Evolutionary conservation across 1,140 invertebrate species (phyloP), one percentile per base, ranked within the genome.

Genomic region (Drosophila albomicans): DNA sequence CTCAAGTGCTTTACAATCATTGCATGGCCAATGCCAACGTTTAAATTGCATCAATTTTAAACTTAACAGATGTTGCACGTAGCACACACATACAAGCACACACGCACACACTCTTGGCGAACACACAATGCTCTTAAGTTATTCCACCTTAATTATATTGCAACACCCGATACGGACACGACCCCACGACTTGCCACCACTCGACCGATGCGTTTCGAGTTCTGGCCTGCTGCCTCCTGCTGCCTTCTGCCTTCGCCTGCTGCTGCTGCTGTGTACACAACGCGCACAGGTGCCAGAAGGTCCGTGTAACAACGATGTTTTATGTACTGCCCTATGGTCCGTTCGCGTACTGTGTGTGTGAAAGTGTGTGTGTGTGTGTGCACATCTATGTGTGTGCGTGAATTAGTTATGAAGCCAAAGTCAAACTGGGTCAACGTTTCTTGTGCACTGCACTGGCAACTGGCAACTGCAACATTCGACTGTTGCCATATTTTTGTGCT

Each of bases 341-440:
- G 72, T 79, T 61, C 54, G 38, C 32, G 30, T 25, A 5, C 11
- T 20, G 38, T 51, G 25, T 52, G 35, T 74, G 38, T 46, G 35
- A 6, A 35, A 16, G 11, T 7, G 35, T 43, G 32, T 30, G 46
- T 48, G 49, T 15, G 56, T 28, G 54, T 38, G 46, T 35, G 10
- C 62, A 61, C 10, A 45, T 32, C 25, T 54, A 54, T 68, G 72
- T 75, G 72, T 78, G 74, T 75, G 69, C 58, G 75, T 91, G 88
- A 91, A 91, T 91, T 91, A 91, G 88, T 91, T 91, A 91, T 91
- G 88, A 91, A 91, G 78, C 71, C 80, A 85, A 84, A 91, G 84
- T 81, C 79, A 91, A 91, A 91, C 75, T 91, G 89, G 88, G 88
- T 91, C 88, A 91, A 68, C 59, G 52, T 59, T 80, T 88, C 77